Evolutionary conservation across 2,888 invertebrate genomes (phyloP), one percentile per base, ranked within the genome.

Genomic region (Plebejus anna): DNA sequence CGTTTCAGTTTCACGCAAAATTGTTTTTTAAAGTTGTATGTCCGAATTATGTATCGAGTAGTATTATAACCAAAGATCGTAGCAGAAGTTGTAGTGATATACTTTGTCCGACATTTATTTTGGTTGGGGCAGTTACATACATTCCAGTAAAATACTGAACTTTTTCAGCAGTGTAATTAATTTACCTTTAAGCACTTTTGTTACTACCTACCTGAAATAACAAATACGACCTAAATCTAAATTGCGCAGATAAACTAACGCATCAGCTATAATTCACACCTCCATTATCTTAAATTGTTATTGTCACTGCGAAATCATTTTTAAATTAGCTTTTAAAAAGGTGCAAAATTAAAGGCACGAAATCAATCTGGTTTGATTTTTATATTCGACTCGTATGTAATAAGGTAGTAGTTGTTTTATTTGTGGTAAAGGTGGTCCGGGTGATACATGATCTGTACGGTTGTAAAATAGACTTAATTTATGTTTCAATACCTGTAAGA

Each of bases 401-500:
- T 32, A 38, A 70, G 16, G 11, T n/a, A 51, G 13, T 51, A 38
- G 47, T 51, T 16, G 32, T 38, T 57, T 36, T 61, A 42, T 75
- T 42, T 66, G 55, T 47, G 66, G 61, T 75, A 66, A 9, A 38
- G 71, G 55, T 55, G 38, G 32, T 70, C 71, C 59, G 57, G 76
- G 76, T 76, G 76, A 71, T 76, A 55, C 70, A 28, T 59, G 76
- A 71, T 76, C 71, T 71, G 55, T 42, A 71, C 13, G 71, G 57
- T 38, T 76, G 76, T 76, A 76, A 71, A 55, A 71, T 71, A 71
- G 71, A 76, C 38, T 71, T 36, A 66, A 76, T 75, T 75, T 75
- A 66, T 75, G 66, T 75, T 66, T 13, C 75, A 61, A 75, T 75
- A 28, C 79, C 81, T 84, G 85, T 84, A 79, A 83, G 81, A 79